Evolutionary conservation across 2,888 invertebrate species (phyloP), one percentile per base, ranked within the genome.

Genomic region (Andrena fulva): DNA sequence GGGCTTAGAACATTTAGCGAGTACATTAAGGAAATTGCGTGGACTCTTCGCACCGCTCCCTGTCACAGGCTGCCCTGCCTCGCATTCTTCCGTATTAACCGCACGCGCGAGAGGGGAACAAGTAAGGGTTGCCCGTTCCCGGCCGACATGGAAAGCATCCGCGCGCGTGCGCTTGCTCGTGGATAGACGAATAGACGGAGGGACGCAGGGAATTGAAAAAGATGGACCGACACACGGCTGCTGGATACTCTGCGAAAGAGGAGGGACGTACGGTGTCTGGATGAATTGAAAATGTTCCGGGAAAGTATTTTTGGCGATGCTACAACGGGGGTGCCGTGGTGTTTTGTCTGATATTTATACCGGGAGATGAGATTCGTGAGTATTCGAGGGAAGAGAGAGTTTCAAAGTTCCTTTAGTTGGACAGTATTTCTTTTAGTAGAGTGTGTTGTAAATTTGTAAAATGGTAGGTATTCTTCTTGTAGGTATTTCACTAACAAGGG

Each of bases 11-110:
- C 91, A 89, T 93, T 93, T 91, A 92, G 91, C 91, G 87, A 93
- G 93, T 93, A 92, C 93, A 94, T 94, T 94, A 94, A 93, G 92
- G 90, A 93, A 93, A 94, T 93, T 93, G 93, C 92, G 91, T 90
- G 88, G 90, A 90, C 90, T 91, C 89, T 89, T 86, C 84, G 85
- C 87, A 81, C 89, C 89, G 84, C 87, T 84, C 89, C 87, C 87
- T 87, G 80, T 76, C 84, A 71, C 74, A 68, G 76, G 56, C 73
- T 60, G 20, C 62, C 54, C 59, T 67, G 72, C 54, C 77, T 64
- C 80, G 62, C 84, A 71, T 81, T 80, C 77, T 81, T 80, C 76
- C 81, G 73, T 87, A 82, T 85, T 77, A 85, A 85, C 78, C 87
- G 50, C 84, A 85, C 77, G 70, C 63, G 77, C 77, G 77, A 74